These are phyloP conservation scores for Aphelocoma coerulescens DNA, from an alignment of 2,113 vertebrate species.

Conservation along the genomic window DNA sequence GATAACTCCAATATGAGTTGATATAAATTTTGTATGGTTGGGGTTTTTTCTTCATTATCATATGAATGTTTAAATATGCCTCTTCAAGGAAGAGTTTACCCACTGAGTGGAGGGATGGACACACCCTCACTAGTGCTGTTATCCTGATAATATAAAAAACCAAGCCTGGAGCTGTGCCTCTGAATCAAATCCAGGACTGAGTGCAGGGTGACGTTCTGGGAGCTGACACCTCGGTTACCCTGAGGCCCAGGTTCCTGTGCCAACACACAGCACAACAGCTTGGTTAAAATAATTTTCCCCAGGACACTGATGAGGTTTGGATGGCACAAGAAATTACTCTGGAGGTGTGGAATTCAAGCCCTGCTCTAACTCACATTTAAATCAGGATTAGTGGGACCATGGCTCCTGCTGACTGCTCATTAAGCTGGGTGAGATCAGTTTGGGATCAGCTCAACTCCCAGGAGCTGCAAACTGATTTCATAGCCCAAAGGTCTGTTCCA, in stretches of 20 bases:
- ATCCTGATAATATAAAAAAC: not conserved
- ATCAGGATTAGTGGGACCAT: not conserved
- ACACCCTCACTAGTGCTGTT: not conserved
- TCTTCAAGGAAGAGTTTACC: not conserved
- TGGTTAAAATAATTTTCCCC: not conserved
- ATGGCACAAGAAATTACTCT: not conserved
- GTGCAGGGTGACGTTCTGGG: not conserved
- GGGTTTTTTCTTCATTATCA: not conserved
- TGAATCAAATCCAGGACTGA: not conserved
- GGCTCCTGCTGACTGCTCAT: not conserved
- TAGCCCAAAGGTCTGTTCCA: not conserved
- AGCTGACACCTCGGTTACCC: not conserved
- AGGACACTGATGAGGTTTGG: not conserved
- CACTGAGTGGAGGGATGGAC: not conserved
- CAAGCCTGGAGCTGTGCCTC: not conserved
- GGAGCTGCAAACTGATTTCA: not conserved
- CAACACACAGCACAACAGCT: not conserved
- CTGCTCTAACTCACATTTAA: not conserved
- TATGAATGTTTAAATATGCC: not conserved
- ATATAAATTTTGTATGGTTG: not conserved
- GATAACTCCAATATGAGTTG: not conserved
- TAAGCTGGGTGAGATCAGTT: not conserved
- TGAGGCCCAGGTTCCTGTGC: not conserved
- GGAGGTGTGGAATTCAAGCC: not conserved
- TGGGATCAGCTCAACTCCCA: not conserved